phyloP scores from a whole-genome alignment of 2,888 invertebrate species.

The Orthosia gracilis region DNA sequence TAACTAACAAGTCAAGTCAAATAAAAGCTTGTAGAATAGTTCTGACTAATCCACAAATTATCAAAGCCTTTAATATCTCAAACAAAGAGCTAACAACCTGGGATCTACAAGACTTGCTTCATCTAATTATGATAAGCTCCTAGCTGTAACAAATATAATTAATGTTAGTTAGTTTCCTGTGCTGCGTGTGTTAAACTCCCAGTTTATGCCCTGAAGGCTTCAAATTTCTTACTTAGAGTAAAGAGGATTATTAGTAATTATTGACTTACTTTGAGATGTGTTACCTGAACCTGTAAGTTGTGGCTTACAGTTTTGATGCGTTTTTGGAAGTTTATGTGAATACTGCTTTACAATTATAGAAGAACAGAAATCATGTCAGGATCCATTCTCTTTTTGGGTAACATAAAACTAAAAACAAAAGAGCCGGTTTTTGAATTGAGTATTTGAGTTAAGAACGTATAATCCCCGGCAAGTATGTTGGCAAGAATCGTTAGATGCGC shows the following conservation, averaged over 20 bases:
- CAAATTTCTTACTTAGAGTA: conserved; percentile 38
- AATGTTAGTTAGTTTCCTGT: conserved; percentile 26
- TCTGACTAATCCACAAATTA: not conserved
- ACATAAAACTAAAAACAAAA: too few relatives aligned
- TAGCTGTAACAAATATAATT: conserved; percentile 37
- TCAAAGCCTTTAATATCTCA: not conserved
- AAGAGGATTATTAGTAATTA: conserved; percentile 12
- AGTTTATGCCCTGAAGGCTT: conserved; percentile 40
- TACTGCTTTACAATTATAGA: not conserved
- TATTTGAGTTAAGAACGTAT: too few relatives aligned
- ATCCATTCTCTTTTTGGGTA: too few relatives aligned
- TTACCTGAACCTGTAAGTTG: not conserved
- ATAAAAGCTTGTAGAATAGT: too few relatives aligned
- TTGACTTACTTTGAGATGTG: conserved; percentile 5
- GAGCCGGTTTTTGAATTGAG: too few relatives aligned
- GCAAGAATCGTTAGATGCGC: too few relatives aligned
- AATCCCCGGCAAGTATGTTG: too few relatives aligned
- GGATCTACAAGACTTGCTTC: conserved; percentile 12
- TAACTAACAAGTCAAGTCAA: too few relatives aligned
- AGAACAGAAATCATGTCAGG: too few relatives aligned
- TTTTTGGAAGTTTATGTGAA: not conserved
- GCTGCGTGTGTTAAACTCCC: conserved; percentile 24
- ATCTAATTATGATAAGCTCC: conserved; percentile 36
- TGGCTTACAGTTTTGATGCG: not conserved
- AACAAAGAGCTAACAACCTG: conserved; percentile 18